A percentile compares a stretch with the other conserved stretches of the same genome.
Evolutionary conservation across 2,797 vertebrate species (phyloP).

Genomic region (Crenichthys baileyi): DNA sequence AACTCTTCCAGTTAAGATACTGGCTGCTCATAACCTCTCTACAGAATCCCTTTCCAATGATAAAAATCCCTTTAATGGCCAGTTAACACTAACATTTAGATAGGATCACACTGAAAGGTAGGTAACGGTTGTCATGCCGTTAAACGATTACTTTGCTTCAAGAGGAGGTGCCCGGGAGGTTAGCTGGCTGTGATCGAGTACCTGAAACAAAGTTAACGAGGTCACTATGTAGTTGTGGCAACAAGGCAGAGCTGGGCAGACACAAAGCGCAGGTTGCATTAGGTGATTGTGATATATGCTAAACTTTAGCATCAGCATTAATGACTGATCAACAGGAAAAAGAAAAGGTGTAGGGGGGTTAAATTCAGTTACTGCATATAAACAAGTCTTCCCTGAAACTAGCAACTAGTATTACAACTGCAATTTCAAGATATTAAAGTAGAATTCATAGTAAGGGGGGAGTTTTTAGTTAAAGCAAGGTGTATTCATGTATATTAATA

Average conservation of each 20-base stretch:
- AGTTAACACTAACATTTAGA: conserved; percentile 5
- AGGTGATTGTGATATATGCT: conserved; percentile 16
- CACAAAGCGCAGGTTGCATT: conserved; percentile 30
- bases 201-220: conserved; percentile 80
- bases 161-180: conserved; percentile 66
- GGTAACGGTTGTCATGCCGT: conserved; percentile 78
- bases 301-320: conserved; percentile 24
- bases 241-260: conserved; percentile 48
- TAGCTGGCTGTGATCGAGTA: conserved; percentile 79
- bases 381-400: conserved; percentile 71
- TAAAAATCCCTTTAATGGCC: not conserved
- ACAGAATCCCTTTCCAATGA: not conserved
- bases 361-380: conserved; percentile 74
- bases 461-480: not conserved
- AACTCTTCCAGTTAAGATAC: not conserved
- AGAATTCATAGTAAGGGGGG: conserved; percentile 14
- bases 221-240: conserved; percentile 73
- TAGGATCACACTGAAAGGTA: conserved; percentile 73
- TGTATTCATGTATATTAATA: conserved; percentile 22
- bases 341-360: conserved; percentile 57
- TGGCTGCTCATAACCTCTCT: not conserved
- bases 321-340: conserved; percentile 35
- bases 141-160: conserved; percentile 68
- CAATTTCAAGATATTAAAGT: conserved; percentile 30
- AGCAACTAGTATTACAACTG: conserved; percentile 58